These are phyloP conservation scores for Rhyacichthys aspro DNA, from an alignment of 2,797 vertebrate genomes.

Conservation along the genomic window DNA sequence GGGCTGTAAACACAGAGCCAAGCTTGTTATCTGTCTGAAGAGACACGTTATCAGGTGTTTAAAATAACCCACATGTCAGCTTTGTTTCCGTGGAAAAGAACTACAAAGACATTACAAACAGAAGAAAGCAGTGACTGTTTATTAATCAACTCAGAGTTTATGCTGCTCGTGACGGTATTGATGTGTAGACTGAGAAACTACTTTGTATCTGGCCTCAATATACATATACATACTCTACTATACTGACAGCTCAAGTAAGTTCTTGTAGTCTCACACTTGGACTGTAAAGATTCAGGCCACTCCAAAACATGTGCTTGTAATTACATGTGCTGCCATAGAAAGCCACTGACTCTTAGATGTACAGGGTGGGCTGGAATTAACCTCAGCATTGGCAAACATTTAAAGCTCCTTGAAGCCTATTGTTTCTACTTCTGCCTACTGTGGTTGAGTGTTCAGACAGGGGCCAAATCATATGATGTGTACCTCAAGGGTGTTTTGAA, in stretches of 20 bases:
- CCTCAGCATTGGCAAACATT: too few species aligned
- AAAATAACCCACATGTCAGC: slow-evolving; percentile 53
- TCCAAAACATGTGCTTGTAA: slow-evolving; percentile 21
- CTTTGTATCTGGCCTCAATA: too few species aligned
- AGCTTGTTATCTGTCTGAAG: slow-evolving; percentile 57
- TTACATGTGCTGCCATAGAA: slow-evolving; percentile 8
- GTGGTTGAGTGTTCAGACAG: too few species aligned
- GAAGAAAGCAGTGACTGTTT: slow-evolving; percentile 16
- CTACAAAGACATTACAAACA: slow-evolving; percentile 17
- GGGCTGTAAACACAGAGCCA: slow-evolving; percentile 47
- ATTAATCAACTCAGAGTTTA: slow-evolving; percentile 9
- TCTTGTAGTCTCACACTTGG: slow-evolving; percentile 9
- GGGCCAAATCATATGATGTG: too few species aligned
- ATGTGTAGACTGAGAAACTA: background rate
- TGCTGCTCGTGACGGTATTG: slow-evolving; percentile 4
- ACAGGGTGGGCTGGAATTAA: too few species aligned
- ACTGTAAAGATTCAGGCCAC: slow-evolving; percentile 16
- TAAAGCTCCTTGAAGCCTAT: too few species aligned
- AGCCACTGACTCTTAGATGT: too few species aligned
- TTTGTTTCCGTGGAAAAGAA: slow-evolving; percentile 49
- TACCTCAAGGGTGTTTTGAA: too few species aligned
- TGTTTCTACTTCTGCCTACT: too few species aligned
- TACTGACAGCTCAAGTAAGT: slow-evolving; percentile 9
- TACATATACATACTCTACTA: slow-evolving; percentile 18
- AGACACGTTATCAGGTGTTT: slow-evolving; percentile 64